Percentiles rank a stretch among this genome's conserved stretches.
Conservation (phyloP, 2,113 vertebrate species). For the Varanus salvator region DNA sequence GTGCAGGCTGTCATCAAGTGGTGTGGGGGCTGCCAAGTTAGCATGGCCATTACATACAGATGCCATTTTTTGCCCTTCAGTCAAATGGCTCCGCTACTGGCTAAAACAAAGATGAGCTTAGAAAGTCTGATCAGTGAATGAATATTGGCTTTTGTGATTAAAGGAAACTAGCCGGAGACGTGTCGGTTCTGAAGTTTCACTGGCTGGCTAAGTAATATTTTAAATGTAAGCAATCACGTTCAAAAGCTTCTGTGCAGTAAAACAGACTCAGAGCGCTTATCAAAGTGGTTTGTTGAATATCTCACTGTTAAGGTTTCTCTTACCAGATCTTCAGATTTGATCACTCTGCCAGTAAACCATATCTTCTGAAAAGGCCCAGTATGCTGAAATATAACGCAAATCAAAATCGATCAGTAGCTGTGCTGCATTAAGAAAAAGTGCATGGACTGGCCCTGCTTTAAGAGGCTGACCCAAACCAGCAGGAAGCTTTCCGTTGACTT, state of each 20-base stretch:
- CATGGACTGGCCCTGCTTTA: slow-evolving; percentile 27
- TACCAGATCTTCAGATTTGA: slow-evolving; percentile 33
- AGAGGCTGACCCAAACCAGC: neutral
- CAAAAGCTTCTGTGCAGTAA: slow-evolving; percentile 29
- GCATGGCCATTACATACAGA: slow-evolving; percentile 81
- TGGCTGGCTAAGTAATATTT: slow-evolving; percentile 35
- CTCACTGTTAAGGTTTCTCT: slow-evolving; percentile 42
- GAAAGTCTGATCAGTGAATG: slow-evolving; percentile 71
- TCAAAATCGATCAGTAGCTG: slow-evolving; percentile 60
- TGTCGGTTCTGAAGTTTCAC: slow-evolving; percentile 26
- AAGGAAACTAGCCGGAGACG: slow-evolving; percentile 38
- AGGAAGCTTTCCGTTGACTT: neutral
- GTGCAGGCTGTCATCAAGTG: slow-evolving; percentile 80
- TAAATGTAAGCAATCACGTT: slow-evolving; percentile 29
- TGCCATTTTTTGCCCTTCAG: slow-evolving; percentile 76
- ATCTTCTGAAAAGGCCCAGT: slow-evolving; percentile 38
- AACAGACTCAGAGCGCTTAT: slow-evolving; percentile 15
- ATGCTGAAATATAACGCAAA: slow-evolving; percentile 48
- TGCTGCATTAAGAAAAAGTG: slow-evolving; percentile 57
- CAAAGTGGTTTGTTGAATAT: slow-evolving; percentile 48
- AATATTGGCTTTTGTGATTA: slow-evolving; percentile 57
- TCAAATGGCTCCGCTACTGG: slow-evolving; percentile 76
- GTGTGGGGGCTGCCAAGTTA: slow-evolving; percentile 77
- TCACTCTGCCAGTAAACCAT: slow-evolving; percentile 28
- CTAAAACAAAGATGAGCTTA: slow-evolving; percentile 75